A percentile compares a stretch with the other conserved stretches of the same genome.
phyloP scores from a whole-genome alignment of 1,140 invertebrate genomes.

The Ditylenchus dipsaci region DNA sequence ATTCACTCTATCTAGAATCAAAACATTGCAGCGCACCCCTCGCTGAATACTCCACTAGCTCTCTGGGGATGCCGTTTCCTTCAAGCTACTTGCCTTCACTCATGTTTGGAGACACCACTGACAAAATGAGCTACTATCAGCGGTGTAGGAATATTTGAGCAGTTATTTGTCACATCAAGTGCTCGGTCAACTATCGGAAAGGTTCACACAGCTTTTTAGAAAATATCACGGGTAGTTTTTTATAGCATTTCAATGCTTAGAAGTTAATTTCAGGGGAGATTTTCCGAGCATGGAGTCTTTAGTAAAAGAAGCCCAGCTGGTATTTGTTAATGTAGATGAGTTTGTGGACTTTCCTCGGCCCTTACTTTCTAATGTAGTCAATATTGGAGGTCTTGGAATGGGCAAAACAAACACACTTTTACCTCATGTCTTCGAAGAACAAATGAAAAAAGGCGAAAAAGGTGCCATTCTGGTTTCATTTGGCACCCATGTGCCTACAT shows the following conservation, averaged over 20 bases:
- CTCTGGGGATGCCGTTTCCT: constrained; percentile 28
- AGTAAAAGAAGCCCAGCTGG: constrained; percentile 18
- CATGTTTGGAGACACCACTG: neutral
- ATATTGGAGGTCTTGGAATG: constrained; percentile 37
- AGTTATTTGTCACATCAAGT: neutral
- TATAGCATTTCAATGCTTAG: constrained; percentile 1
- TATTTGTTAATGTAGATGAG: constrained; percentile 38
- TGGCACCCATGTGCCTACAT: constrained; percentile 19
- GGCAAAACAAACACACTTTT: neutral
- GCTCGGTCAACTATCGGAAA: neutral
- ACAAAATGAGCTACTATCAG: constrained; percentile 31
- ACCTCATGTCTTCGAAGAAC: constrained; percentile 12
- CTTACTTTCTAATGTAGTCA: constrained; percentile 16
- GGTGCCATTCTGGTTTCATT: constrained; percentile 34
- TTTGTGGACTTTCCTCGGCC: constrained; percentile 38
- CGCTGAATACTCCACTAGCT: constrained; percentile 15
- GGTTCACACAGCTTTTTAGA: constrained; percentile 23
- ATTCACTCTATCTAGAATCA: too few relatives aligned
- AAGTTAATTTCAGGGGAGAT: constrained; percentile 20
- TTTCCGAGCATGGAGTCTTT: constrained; percentile 26
- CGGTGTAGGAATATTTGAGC: constrained; percentile 19
- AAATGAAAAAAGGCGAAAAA: constrained; percentile 31
- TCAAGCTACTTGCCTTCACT: constrained; percentile 35
- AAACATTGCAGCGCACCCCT: constrained; percentile 24
- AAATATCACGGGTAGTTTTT: constrained; percentile 30